Evolutionary conservation across 1,140 invertebrate genomes (phyloP).

Genomic region (Harpegnathos saltator): DNA sequence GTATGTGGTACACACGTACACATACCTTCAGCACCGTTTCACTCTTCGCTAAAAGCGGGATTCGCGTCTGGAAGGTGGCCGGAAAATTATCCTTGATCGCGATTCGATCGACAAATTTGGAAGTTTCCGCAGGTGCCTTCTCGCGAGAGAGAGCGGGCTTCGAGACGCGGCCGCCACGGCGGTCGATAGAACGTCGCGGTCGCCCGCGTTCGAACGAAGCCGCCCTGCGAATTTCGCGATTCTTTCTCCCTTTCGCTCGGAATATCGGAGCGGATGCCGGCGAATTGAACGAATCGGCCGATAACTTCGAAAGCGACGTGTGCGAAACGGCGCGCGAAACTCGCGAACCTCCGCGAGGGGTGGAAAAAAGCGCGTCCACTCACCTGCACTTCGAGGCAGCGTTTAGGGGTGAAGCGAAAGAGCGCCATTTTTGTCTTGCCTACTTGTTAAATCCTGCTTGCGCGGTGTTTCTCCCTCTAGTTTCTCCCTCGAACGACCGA

Average conservation of each 20-base stretch:
- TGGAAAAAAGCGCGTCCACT: constrained; percentile 19
- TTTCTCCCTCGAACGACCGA: constrained; percentile 40
- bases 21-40: neutral
- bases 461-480: constrained; percentile 53
- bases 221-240: too few species aligned
- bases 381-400: constrained; percentile 81
- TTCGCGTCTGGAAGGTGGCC: neutral
- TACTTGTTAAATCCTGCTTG: constrained; percentile 55
- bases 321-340: neutral
- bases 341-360: neutral
- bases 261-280: neutral
- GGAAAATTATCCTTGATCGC: neutral
- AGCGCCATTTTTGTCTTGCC: constrained; percentile 81
- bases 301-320: constrained; percentile 15
- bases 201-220: neutral
- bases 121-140: neutral
- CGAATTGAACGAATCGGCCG: constrained; percentile 22
- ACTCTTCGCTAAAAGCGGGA: neutral
- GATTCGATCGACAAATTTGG: constrained; percentile 10
- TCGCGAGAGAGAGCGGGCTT: neutral
- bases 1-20: neutral
- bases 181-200: constrained; percentile 63
- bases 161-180: neutral
- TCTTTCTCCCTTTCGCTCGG: too few species aligned
- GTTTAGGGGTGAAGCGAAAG: constrained; percentile 81